Percentiles rank a stretch among this genome's conserved stretches.
phyloP scores from a whole-genome alignment of 2,888 invertebrate genomes.

The Cremastinae sp. region DNA sequence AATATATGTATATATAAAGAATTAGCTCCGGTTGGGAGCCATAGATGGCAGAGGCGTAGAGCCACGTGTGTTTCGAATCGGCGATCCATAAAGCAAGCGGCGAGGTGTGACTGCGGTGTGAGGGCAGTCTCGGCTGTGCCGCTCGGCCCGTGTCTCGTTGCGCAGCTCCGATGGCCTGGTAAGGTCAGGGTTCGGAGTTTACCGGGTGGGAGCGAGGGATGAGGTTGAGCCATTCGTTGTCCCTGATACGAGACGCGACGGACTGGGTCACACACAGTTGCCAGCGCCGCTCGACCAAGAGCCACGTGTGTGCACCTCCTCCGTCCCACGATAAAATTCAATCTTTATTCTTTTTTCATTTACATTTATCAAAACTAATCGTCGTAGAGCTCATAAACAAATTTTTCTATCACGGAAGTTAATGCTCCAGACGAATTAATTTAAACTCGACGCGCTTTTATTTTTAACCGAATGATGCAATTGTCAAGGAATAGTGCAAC shows the following conservation, averaged over 20 bases:
- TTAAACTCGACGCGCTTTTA: too few relatives aligned
- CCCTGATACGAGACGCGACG: constrained; percentile 50
- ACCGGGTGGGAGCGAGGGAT: constrained; percentile 26
- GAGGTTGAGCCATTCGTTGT: constrained; percentile 41
- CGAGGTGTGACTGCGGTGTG: constrained; percentile 10
- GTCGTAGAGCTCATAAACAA: too few relatives aligned
- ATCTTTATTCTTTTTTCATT: too few relatives aligned
- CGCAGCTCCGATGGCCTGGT: constrained; percentile 40
- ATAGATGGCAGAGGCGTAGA: too few relatives aligned
- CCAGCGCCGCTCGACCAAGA: constrained; percentile 22
- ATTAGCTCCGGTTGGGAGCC: too few relatives aligned
- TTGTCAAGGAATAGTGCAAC: constrained; percentile 5
- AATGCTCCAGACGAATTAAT: too few relatives aligned
- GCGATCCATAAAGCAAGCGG: constrained; percentile 47
- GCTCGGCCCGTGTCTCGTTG: not conserved
- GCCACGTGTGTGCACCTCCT: constrained; percentile 50
- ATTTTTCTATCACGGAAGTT: too few relatives aligned
- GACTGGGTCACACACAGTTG: constrained; percentile 60
- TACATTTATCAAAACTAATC: too few relatives aligned
- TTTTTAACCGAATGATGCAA: constrained; percentile 44
- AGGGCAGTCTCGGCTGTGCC: constrained; percentile 12
- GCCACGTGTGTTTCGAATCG: constrained; percentile 29
- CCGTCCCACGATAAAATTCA: constrained; percentile 2
- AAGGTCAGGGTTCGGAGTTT: constrained; percentile 57
- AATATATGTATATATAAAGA: too few relatives aligned